Base-by-base conservation (phyloP, 2,797 vertebrate genomes). In the Hipposideros larvatus region DNA sequence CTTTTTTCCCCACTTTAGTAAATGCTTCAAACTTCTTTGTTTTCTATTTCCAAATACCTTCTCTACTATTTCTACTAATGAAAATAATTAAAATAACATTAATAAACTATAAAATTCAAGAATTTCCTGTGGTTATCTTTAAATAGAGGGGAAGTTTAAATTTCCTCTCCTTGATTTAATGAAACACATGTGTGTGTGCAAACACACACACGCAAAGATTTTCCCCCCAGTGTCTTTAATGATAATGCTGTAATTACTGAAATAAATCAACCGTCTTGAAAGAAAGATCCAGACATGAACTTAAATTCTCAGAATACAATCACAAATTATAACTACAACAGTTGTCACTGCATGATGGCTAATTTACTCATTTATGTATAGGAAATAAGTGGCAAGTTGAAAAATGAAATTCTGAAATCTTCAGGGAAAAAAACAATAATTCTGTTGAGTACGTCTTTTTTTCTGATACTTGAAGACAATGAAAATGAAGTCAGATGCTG, bases 121-220 rank as follows among this genome's bases (percentile, higher is more conserved):
- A 75, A 92, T 89, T 94, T 84, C 77, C 86, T 96, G 79, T 68
- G 34, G 11, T 88, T 95, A 41, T 31, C 66, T 90, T 90, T 86
- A 87, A 86, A 41, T 92, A 26, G 21, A 95, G 31, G 94, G 66
- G 48, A 95, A 90, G 46, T 96, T 93, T 86, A 94, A 86, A 73
- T 95, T 94, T 96, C 24, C 80, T 15, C 31, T 96, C 28, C 22
- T 83, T 31, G 90, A 91, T 94, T 97, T 97, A 96, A 96, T 96
- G 83, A 96, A 94, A 89, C 61, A 89, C 94, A 95, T 46, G 15
- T 94, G 77, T 34, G 9, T 31, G 6, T 18, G 5, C 66, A 73
- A 41, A 65, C 21, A 48, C 16, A 65, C 9, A 90, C 65, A 78
- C 41, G 63, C 43, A 87, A 48, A 80, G 21, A 24, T 82, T 88